Percentiles rank a stretch among this genome's conserved stretches.
phyloP scores from a whole-genome alignment of 2,113 vertebrate species.

The Hemichromis elongatus region DNA sequence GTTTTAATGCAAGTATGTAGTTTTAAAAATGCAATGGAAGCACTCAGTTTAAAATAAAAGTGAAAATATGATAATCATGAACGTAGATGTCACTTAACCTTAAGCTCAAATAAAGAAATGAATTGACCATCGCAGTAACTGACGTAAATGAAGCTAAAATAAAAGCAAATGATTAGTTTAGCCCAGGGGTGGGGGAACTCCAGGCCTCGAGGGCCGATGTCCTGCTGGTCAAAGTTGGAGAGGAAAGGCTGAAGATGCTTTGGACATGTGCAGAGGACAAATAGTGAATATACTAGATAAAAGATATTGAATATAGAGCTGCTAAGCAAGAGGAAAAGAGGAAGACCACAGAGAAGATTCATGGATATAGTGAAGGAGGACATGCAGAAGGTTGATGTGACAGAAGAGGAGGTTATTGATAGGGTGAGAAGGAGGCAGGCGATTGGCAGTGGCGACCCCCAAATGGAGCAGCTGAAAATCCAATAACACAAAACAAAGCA shows the following conservation, averaged over 20 bases:
- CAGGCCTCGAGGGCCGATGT: too few relatives aligned
- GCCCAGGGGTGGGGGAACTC: too few relatives aligned
- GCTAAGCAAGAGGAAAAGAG: neutral
- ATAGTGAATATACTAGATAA: neutral
- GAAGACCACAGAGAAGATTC: neutral
- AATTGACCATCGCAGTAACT: neutral
- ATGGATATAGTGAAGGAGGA: neutral
- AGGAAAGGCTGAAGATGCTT: neutral
- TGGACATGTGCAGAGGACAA: neutral
- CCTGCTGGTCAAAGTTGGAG: too few relatives aligned
- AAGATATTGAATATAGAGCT: neutral
- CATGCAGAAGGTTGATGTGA: neutral
- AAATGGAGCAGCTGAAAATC: neutral
- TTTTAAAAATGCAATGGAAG: neutral
- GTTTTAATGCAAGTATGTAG: neutral
- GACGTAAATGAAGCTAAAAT: rapidly evolving
- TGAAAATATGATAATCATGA: neutral
- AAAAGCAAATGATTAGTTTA: neutral
- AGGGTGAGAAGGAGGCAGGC: neutral
- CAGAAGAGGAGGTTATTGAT: neutral
- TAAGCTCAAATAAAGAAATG: neutral
- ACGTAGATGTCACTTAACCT: neutral
- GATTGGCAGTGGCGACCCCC: neutral
- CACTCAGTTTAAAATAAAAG: neutral
- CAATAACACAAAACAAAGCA: neutral